Conservation (phyloP, 1,140 invertebrate genomes). For the Heliconius nattereri region DNA sequence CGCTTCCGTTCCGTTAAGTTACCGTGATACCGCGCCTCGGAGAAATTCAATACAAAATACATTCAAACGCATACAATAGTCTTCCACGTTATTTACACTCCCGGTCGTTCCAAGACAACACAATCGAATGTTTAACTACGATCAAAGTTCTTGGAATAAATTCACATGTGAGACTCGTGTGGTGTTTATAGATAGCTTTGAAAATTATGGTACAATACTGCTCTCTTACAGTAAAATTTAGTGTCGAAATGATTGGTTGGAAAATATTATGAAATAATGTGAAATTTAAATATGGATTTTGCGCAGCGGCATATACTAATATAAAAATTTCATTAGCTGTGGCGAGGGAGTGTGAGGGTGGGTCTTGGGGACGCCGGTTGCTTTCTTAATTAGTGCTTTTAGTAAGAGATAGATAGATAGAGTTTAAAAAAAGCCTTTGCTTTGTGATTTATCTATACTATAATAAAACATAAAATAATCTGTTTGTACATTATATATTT, state of each 20-base stretch:
- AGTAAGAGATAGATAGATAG: no score
- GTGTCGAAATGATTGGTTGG: no score
- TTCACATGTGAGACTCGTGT: not conserved
- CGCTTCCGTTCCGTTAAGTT: slow-evolving; percentile 64
- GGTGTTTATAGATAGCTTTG: not conserved
- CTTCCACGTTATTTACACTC: slow-evolving; percentile 31
- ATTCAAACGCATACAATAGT: slow-evolving; percentile 36
- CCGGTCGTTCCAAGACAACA: slow-evolving; percentile 24
- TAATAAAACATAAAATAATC: no score
- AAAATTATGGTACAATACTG: not conserved
- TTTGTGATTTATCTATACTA: no score
- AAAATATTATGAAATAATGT: no score
- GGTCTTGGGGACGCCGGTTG: no score
- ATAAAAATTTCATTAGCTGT: not conserved
- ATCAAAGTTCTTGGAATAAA: slow-evolving; percentile 12
- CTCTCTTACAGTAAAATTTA: not conserved
- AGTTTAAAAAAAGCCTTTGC: no score
- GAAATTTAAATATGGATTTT: no score
- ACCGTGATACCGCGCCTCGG: slow-evolving; percentile 47
- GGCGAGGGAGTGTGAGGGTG: no score
- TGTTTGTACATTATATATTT: no score
- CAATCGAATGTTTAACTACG: slow-evolving; percentile 30
- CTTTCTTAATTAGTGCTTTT: no score
- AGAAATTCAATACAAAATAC: slow-evolving; percentile 49
- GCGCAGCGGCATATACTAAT: not conserved